Evolutionary conservation across 2,888 invertebrate species (phyloP).

Genomic region (Ectemnius lituratus): DNA sequence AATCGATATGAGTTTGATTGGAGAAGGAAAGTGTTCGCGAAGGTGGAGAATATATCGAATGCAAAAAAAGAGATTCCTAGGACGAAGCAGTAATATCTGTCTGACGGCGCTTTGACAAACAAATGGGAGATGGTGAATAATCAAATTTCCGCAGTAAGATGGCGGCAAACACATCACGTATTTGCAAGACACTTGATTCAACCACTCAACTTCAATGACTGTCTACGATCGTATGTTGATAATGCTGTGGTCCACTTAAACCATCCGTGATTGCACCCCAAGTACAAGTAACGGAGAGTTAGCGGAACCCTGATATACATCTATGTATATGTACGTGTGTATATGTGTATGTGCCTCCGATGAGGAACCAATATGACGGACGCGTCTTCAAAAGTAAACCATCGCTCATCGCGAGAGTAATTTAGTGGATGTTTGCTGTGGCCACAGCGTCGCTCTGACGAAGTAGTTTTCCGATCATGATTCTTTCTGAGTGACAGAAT

Average conservation of each 20-base stretch:
- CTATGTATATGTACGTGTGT: too few species aligned
- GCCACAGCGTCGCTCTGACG: too few species aligned
- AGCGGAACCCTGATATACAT: conserved; percentile 13
- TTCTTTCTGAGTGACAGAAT: too few species aligned
- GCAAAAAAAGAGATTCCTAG: conserved; percentile 17
- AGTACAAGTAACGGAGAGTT: conserved; percentile 46
- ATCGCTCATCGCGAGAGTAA: too few species aligned
- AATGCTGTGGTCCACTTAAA: conserved; percentile 46
- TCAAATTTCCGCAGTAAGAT: conserved; percentile 68
- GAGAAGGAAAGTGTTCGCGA: too few species aligned
- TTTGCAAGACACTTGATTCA: conserved; percentile 61
- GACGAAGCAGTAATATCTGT: conserved; percentile 50
- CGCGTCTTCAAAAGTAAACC: too few species aligned
- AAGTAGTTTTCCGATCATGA: too few species aligned
- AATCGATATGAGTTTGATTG: too few species aligned
- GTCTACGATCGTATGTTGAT: conserved; percentile 54
- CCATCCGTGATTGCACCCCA: conserved; percentile 36
- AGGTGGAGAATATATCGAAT: neutral
- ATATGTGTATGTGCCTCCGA: too few species aligned
- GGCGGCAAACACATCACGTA: conserved; percentile 64
- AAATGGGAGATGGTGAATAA: conserved; percentile 53
- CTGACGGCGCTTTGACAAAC: conserved; percentile 26
- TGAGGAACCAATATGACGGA: too few species aligned
- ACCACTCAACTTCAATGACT: conserved; percentile 55
- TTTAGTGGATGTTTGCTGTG: too few species aligned